Conservation (phyloP, 2,113 vertebrate species). For the Megatriorchis doriae region DNA sequence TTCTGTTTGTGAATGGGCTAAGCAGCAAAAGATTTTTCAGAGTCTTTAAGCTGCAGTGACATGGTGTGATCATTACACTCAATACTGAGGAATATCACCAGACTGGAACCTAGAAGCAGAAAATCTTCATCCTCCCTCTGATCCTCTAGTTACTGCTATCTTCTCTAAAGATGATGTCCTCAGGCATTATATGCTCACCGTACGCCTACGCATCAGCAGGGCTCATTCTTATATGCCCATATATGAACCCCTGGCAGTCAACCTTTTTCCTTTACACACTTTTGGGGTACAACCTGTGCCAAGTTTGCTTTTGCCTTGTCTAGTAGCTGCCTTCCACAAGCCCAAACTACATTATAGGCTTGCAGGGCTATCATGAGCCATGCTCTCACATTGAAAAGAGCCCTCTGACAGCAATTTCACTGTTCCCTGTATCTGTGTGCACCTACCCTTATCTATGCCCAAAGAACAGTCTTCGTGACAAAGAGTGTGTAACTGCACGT, state of each 20-base stretch:
- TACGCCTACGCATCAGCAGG: neutral
- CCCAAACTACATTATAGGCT: neutral
- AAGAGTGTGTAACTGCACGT: neutral
- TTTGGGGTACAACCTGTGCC: neutral
- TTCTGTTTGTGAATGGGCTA: neutral
- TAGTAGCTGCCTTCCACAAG: neutral
- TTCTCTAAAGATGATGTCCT: neutral
- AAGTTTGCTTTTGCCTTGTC: neutral
- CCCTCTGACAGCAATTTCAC: neutral
- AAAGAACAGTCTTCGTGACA: neutral
- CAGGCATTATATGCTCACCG: neutral
- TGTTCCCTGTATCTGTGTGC: neutral
- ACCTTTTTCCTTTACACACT: accelerated
- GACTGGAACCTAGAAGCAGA: neutral
- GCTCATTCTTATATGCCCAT: neutral
- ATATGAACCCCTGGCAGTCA: neutral
- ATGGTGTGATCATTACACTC: neutral
- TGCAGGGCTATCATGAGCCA: neutral
- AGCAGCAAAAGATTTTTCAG: neutral
- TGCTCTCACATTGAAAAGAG: neutral
- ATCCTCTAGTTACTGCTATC: neutral
- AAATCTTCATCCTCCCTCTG: neutral
- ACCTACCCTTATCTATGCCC: neutral
- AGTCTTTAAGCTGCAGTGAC: neutral
- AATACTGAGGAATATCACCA: neutral